Evolutionary conservation across 2,888 invertebrate species (phyloP).

Genomic region (Andricus quercusramuli): DNA sequence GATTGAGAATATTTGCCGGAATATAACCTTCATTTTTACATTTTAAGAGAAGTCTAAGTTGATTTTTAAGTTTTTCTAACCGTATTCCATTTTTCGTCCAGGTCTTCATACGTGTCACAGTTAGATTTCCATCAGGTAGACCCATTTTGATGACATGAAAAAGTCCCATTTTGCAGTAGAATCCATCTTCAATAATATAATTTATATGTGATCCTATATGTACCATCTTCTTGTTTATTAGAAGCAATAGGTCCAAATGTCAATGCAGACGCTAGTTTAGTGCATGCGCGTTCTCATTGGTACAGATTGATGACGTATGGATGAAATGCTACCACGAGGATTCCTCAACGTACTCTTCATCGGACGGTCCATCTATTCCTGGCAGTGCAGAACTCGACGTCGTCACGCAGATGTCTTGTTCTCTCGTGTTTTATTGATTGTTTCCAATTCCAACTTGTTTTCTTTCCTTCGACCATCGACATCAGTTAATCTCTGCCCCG

Average conservation of each 20-base stretch:
- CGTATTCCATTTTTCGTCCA: no score
- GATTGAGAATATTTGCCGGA: no score
- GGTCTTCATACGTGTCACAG: no score
- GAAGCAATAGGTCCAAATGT: background rate
- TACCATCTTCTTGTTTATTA: constrained; percentile 24
- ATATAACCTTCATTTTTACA: no score
- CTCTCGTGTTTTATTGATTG: constrained; percentile 53
- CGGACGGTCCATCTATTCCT: constrained; percentile 73
- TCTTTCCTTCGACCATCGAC: constrained; percentile 34
- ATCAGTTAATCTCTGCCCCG: background rate
- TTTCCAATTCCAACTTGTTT: constrained; percentile 38
- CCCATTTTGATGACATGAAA: no score
- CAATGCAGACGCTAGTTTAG: background rate
- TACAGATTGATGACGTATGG: constrained; percentile 45
- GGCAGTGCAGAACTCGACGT: constrained; percentile 72
- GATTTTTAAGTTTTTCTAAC: no score
- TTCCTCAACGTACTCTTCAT: constrained; percentile 62
- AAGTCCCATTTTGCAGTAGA: no score
- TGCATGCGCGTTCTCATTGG: constrained; percentile 22
- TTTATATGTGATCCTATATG: background rate
- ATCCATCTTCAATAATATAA: no score
- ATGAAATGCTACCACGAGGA: constrained; percentile 61
- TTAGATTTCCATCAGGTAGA: no score
- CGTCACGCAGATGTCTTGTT: constrained; percentile 65
- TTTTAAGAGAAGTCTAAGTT: no score